Percentiles rank a stretch among this genome's conserved stretches.
These are phyloP conservation scores for Zalophus californianus DNA, from an alignment of 2,797 vertebrate genomes.

Conservation along the genomic window DNA sequence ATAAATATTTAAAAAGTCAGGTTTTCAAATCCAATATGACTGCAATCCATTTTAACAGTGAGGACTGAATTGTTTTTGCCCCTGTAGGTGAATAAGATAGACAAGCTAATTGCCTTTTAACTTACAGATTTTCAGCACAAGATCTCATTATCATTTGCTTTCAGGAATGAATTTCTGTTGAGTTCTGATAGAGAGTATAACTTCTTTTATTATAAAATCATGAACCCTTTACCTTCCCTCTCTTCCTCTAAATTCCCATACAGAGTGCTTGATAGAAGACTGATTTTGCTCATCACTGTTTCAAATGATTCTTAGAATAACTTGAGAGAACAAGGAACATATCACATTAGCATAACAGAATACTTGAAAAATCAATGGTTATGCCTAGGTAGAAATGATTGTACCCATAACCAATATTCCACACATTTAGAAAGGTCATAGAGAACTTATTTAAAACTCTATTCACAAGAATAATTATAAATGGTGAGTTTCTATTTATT, in stretches of 20 bases:
- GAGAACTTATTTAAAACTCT: slow-evolving; percentile 56
- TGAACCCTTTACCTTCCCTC: slow-evolving; percentile 66
- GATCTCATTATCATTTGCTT: slow-evolving; percentile 78
- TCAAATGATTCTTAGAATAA: slow-evolving; percentile 71
- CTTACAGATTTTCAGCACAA: slow-evolving; percentile 71
- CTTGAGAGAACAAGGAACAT: slow-evolving; percentile 49
- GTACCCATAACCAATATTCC: slow-evolving; percentile 41
- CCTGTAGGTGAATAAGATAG: slow-evolving; percentile 77
- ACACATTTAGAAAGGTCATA: slow-evolving; percentile 70
- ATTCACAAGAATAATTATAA: slow-evolving; percentile 63
- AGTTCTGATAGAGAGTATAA: slow-evolving; percentile 66
- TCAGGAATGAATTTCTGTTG: slow-evolving; percentile 73
- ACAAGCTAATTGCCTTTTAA: slow-evolving; percentile 84
- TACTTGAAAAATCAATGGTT: slow-evolving; percentile 73
- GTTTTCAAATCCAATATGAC: slow-evolving; percentile 79
- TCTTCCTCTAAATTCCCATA: slow-evolving; percentile 57
- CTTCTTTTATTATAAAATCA: slow-evolving; percentile 70
- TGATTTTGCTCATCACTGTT: slow-evolving; percentile 73
- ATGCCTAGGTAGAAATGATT: slow-evolving; percentile 55
- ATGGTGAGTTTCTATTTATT: slow-evolving; percentile 7
- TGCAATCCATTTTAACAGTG: slow-evolving; percentile 75
- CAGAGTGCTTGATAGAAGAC: slow-evolving; percentile 53
- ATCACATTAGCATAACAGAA: slow-evolving; percentile 65
- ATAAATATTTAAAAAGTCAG: slow-evolving; percentile 82
- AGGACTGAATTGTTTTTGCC: slow-evolving; percentile 80